Percentiles rank a stretch among this genome's conserved stretches.
phyloP scores from a whole-genome alignment of 1,140 invertebrate species.

The Trichonephila clavipes region DNA sequence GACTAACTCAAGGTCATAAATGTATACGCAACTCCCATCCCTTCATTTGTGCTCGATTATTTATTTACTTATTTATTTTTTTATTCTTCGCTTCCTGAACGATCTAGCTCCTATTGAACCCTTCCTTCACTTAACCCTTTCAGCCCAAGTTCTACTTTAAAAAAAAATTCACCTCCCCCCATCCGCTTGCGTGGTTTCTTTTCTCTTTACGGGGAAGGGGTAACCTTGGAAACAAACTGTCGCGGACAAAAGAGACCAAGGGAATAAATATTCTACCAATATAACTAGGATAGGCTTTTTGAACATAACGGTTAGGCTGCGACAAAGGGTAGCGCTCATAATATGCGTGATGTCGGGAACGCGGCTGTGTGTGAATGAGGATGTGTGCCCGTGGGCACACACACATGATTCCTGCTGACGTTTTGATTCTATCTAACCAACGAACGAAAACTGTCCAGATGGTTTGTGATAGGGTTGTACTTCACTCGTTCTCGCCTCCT shows the following conservation, averaged over 20 bases:
- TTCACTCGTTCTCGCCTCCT: not conserved
- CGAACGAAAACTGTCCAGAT: constrained; percentile 75
- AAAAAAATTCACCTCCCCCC: constrained; percentile 65
- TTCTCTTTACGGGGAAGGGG: constrained; percentile 69
- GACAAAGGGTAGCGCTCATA: constrained; percentile 71
- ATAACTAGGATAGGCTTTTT: constrained; percentile 75
- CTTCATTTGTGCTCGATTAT: constrained; percentile 61
- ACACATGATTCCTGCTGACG: constrained; percentile 73
- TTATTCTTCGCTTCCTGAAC: constrained; percentile 71
- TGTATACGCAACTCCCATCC: constrained; percentile 60
- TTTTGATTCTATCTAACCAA: constrained; percentile 75
- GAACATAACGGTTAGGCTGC: constrained; percentile 73
- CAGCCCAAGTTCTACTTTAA: constrained; percentile 58
- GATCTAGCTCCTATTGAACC: constrained; percentile 71
- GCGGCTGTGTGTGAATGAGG: constrained; percentile 54
- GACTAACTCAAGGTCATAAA: constrained; percentile 71
- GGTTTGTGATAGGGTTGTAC: constrained; percentile 56
- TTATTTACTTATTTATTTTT: constrained; percentile 57
- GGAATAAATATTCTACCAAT: constrained; percentile 75
- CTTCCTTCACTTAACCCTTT: constrained; percentile 76
- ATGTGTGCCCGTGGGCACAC: constrained; percentile 60
- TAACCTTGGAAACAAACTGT: constrained; percentile 74
- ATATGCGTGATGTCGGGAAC: constrained; percentile 72
- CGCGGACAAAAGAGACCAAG: constrained; percentile 67
- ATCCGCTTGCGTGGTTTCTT: constrained; percentile 60